Conservation (phyloP, 2,113 vertebrate species). For the Spea bombifrons region DNA sequence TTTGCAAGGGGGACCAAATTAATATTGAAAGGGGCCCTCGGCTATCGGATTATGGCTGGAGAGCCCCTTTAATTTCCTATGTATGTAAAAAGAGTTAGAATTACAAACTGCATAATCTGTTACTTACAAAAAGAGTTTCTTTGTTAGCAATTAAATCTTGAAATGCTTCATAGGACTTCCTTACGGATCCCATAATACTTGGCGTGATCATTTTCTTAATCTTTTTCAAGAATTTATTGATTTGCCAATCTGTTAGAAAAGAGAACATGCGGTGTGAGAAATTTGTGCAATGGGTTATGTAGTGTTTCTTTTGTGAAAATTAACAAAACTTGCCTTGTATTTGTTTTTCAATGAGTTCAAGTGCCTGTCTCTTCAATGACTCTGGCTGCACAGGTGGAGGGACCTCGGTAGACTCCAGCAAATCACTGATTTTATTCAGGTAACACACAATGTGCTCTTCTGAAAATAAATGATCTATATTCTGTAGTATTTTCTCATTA, state of each 20-base stretch:
- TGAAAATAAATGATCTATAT: background rate
- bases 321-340: conserved; percentile 13
- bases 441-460: conserved; percentile 13
- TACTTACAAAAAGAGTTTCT: conserved; percentile 38
- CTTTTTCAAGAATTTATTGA: background rate
- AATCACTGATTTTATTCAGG: conserved; percentile 16
- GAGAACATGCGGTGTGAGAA: background rate
- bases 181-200: background rate
- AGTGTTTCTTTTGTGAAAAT: no score
- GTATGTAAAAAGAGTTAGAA: no score
- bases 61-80: no score
- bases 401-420: background rate
- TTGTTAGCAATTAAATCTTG: conserved; percentile 15
- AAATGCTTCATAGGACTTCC: conserved; percentile 2
- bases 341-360: background rate
- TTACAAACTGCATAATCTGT: background rate
- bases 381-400: background rate
- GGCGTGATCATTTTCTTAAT: no score
- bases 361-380: background rate
- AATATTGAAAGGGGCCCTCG: no score
- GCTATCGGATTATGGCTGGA: no score
- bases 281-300: no score
- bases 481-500: background rate
- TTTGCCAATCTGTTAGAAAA: background rate
- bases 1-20: no score